Evolutionary conservation across 1,140 invertebrate species (phyloP).

Genomic region (Drosophila mauritiana): DNA sequence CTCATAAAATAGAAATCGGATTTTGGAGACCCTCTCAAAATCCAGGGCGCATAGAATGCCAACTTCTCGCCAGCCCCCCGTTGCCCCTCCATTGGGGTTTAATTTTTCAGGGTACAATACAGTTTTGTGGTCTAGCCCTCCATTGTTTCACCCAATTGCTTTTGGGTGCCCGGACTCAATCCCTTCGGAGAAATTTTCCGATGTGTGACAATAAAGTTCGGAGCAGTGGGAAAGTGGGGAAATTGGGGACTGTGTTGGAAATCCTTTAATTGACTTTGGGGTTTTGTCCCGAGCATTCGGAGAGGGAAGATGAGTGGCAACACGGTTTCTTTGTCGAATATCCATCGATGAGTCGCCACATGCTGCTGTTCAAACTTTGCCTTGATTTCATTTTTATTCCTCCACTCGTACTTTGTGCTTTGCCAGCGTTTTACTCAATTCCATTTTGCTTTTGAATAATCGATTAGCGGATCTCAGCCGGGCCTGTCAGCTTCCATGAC

Average conservation of each 20-base stretch:
- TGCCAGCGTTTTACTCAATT: constrained; percentile 61
- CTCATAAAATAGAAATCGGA: constrained; percentile 10
- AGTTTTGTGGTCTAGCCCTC: constrained; percentile 54
- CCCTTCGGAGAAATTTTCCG: constrained; percentile 25
- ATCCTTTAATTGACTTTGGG: constrained; percentile 79
- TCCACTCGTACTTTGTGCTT: constrained; percentile 18
- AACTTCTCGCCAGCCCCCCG: not conserved
- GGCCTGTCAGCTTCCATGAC: constrained; percentile 51
- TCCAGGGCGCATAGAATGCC: constrained; percentile 1
- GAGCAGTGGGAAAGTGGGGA: not conserved
- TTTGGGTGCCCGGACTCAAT: constrained; percentile 5
- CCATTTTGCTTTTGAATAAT: constrained; percentile 66
- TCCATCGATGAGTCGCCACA: constrained; percentile 47
- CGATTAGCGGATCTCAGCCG: constrained; percentile 55
- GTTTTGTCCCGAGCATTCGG: constrained; percentile 24
- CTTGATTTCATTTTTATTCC: constrained; percentile 14
- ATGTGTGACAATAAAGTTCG: constrained; percentile 73
- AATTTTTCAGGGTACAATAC: constrained; percentile 49
- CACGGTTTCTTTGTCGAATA: constrained; percentile 36
- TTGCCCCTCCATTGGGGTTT: constrained; percentile 1
- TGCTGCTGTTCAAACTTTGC: constrained; percentile 43
- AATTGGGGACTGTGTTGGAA: constrained; percentile 23
- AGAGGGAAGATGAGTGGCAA: constrained; percentile 46
- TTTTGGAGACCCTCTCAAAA: constrained; percentile 6
- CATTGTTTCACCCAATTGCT: constrained; percentile 44